A percentile compares a stretch with the other conserved stretches of the same genome.
These are phyloP conservation scores for Pteropus alecto DNA, from an alignment of 2,113 vertebrate species.

Conservation along the genomic window DNA sequence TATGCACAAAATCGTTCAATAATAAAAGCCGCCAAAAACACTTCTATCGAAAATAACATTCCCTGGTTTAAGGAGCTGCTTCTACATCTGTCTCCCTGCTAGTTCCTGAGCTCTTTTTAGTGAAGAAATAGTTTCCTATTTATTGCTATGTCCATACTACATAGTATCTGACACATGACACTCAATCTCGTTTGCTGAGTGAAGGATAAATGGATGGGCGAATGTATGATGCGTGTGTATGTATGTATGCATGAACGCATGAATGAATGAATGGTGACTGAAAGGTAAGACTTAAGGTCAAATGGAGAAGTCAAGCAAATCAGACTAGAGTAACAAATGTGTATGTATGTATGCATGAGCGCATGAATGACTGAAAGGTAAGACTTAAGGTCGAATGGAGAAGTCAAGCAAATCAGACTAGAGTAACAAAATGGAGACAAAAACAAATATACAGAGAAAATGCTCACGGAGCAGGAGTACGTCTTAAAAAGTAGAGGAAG, in stretches of 20 bases:
- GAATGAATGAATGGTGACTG: neutral
- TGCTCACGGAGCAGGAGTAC: neutral
- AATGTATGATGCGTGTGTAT: too few relatives aligned
- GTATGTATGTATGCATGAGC: too few relatives aligned
- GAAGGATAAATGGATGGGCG: neutral
- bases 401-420: neutral
- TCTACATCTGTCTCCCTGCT: neutral
- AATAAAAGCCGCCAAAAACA: neutral
- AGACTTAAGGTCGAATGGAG: neutral
- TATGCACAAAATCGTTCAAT: neutral
- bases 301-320: neutral
- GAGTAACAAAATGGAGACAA: neutral
- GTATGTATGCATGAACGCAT: too few relatives aligned
- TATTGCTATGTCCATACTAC: neutral
- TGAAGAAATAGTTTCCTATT: neutral
- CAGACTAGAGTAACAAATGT: too few relatives aligned
- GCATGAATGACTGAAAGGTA: neutral
- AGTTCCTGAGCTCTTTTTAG: neutral
- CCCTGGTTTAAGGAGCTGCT: neutral
- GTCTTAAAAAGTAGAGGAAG: neutral
- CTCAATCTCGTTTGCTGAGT: neutral
- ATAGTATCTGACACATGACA: accelerated
- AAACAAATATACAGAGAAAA: neutral
- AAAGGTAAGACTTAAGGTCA: neutral
- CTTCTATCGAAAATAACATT: neutral